Conservation (phyloP, 1,140 invertebrate species). For the Yoshiicerus persimilis region DNA sequence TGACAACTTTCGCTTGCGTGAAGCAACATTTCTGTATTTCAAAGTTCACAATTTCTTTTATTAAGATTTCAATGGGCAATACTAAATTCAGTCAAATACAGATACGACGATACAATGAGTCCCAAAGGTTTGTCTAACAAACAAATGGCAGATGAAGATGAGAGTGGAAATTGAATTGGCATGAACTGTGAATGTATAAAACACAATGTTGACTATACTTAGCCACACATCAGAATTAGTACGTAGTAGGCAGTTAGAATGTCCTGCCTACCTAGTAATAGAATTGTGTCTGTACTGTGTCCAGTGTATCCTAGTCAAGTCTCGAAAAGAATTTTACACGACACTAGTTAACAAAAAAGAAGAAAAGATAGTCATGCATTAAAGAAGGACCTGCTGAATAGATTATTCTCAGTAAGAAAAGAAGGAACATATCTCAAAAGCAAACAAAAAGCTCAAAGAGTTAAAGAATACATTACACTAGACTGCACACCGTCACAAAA, state of each 20-base stretch:
- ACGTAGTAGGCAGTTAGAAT: neutral
- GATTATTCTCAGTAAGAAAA: neutral
- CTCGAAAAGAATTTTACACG: neutral
- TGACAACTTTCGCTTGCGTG: neutral
- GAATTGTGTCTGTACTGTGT: neutral
- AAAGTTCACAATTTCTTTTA: neutral
- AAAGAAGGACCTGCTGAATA: neutral
- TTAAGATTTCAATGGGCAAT: neutral
- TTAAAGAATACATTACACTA: slow-evolving; percentile 19
- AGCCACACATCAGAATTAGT: no score
- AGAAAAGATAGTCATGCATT: slow-evolving; percentile 13
- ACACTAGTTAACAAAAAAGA: neutral
- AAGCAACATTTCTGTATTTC: neutral
- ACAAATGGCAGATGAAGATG: neutral
- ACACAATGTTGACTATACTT: neutral
- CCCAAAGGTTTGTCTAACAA: neutral
- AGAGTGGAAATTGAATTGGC: neutral
- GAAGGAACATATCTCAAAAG: neutral
- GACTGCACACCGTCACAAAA: slow-evolving; percentile 9
- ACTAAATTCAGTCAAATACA: neutral
- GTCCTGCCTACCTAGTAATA: neutral
- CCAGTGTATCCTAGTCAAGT: neutral
- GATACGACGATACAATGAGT: neutral
- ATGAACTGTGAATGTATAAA: neutral
- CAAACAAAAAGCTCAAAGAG: slow-evolving; percentile 9